Conservation (phyloP, 1,140 invertebrate species). For the Tetramorium parvispinum region DNA sequence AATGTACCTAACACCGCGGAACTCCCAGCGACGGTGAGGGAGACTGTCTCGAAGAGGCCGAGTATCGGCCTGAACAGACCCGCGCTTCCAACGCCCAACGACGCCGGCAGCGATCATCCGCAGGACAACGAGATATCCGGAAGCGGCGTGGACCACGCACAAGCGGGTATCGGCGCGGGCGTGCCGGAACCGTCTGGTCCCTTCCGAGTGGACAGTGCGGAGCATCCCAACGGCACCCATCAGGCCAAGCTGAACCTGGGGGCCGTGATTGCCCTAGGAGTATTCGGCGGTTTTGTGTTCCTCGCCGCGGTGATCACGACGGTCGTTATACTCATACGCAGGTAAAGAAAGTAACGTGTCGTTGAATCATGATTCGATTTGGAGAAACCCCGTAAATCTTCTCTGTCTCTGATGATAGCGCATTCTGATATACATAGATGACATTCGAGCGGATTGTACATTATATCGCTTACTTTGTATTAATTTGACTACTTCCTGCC, state of each 20-base stretch:
- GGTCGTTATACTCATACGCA: constrained; percentile 94
- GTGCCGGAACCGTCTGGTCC: constrained; percentile 89
- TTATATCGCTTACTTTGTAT: constrained; percentile 68
- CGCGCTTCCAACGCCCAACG: constrained; percentile 37
- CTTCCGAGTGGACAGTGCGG: constrained; percentile 88
- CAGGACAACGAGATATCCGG: constrained; percentile 87
- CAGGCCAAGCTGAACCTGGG: constrained; percentile 93
- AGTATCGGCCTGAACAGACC: constrained; percentile 79
- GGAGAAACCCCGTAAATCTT: background rate
- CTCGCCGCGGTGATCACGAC: constrained; percentile 95
- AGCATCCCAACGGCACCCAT: constrained; percentile 86
- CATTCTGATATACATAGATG: constrained; percentile 65
- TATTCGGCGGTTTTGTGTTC: constrained; percentile 96
- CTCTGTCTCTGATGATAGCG: constrained; percentile 46
- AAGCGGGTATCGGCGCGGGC: constrained; percentile 86
- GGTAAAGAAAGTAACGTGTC: constrained; percentile 87
- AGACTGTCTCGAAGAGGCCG: constrained; percentile 79
- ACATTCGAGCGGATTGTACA: constrained; percentile 63
- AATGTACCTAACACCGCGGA: constrained; percentile 68
- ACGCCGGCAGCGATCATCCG: constrained; percentile 82
- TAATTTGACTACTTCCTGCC: constrained; percentile 64
- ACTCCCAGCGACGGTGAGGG: constrained; percentile 80
- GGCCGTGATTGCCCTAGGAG: constrained; percentile 94
- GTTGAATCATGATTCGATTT: background rate
- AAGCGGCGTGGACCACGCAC: constrained; percentile 85